Conservation (phyloP, 2,888 invertebrate genomes). For the Pyrrhia umbra region DNA sequence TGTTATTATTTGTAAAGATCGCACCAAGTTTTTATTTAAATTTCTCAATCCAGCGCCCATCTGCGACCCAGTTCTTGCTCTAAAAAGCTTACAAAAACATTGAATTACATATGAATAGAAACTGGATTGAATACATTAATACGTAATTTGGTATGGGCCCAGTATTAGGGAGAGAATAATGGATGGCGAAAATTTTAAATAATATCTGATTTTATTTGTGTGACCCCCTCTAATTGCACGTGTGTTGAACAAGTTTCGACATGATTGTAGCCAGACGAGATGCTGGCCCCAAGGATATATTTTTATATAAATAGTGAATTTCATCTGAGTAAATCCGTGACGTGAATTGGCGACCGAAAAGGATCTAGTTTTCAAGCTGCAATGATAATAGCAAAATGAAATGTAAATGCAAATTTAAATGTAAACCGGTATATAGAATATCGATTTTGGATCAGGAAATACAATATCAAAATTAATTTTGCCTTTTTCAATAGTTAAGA, state of each 20-base stretch:
- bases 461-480: neutral
- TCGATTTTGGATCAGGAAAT: neutral
- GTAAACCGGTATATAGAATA: neutral
- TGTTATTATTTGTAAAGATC: conserved; percentile 67
- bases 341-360: conserved; percentile 10
- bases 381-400: neutral
- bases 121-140: conserved; percentile 89
- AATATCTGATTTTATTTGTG: conserved; percentile 69
- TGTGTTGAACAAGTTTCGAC: conserved; percentile 82
- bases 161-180: conserved; percentile 86
- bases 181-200: conserved; percentile 83
- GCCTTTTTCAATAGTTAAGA: neutral
- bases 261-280: conserved; percentile 75
- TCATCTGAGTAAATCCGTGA: conserved; percentile 8
- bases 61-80: conserved; percentile 86
- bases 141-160: conserved; percentile 87
- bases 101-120: conserved; percentile 88
- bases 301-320: conserved; percentile 1
- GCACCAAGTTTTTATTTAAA: conserved; percentile 84
- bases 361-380: conserved; percentile 20
- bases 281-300: conserved; percentile 57
- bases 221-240: conserved; percentile 81
- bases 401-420: conserved; percentile 13
- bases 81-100: conserved; percentile 86
- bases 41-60: conserved; percentile 86